phyloP scores from a whole-genome alignment of 1,140 invertebrate species.

The Akabosia matsudoensis region DNA sequence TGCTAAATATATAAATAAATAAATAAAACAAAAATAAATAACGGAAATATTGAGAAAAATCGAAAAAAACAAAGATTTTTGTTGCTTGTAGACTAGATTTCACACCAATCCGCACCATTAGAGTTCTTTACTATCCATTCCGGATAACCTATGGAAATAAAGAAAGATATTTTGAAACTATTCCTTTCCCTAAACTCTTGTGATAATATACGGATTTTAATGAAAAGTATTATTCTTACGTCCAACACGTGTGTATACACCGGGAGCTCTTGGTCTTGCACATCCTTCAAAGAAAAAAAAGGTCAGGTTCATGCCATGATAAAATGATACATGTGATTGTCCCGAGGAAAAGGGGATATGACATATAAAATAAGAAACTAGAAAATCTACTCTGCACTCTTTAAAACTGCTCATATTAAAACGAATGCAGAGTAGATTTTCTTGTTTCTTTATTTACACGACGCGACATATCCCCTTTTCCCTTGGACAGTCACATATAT shows the following conservation, averaged over 20 bases:
- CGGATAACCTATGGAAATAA: conserved; percentile 17
- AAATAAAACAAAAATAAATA: neutral
- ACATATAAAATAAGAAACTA: too few relatives aligned
- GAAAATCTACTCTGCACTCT: too few relatives aligned
- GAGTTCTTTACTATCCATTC: conserved; percentile 34
- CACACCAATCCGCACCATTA: conserved; percentile 40
- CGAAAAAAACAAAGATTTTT: too few relatives aligned
- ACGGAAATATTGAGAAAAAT: neutral
- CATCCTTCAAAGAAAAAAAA: too few relatives aligned
- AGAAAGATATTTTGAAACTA: neutral
- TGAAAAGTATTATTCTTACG: conserved; percentile 28
- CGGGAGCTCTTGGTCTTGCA: conserved; percentile 30
- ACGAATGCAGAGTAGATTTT: too few relatives aligned
- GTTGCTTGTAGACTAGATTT: conserved; percentile 21
- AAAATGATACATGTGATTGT: neutral
- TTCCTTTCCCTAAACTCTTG: neutral
- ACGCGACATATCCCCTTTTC: too few relatives aligned
- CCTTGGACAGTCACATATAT: too few relatives aligned
- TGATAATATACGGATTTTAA: neutral
- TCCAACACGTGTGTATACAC: conserved; percentile 38
- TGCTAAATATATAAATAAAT: too few relatives aligned
- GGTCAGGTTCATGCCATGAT: too few relatives aligned
- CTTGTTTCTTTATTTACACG: too few relatives aligned
- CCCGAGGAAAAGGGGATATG: too few relatives aligned
- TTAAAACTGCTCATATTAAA: too few relatives aligned